Evolutionary conservation across 2,888 invertebrate genomes (phyloP).

Genomic region (Acrocera orbiculus): DNA sequence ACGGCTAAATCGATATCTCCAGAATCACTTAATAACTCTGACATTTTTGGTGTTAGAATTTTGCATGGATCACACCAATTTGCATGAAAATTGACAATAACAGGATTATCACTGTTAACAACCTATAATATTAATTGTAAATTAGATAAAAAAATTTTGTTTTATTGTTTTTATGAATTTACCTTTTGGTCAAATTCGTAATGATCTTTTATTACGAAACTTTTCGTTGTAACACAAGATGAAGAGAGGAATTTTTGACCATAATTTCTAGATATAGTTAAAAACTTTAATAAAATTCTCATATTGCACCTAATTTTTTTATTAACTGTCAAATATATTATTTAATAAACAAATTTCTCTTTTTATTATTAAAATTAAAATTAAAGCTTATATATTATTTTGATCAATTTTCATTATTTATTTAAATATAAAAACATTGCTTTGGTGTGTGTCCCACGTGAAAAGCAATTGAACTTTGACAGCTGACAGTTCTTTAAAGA

Average conservation of each 20-base stretch:
- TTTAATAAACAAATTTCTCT: no score
- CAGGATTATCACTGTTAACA: constrained; percentile 66
- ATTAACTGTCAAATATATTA: no score
- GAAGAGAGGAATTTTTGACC: constrained; percentile 13
- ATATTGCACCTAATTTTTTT: no score
- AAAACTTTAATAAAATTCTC: no score
- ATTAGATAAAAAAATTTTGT: background rate
- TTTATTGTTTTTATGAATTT: constrained; percentile 11
- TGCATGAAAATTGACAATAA: constrained; percentile 82
- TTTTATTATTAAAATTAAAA: no score
- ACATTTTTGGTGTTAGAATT: constrained; percentile 66
- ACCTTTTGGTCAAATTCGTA: constrained; percentile 63
- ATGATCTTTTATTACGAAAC: constrained; percentile 47
- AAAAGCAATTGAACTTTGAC: no score
- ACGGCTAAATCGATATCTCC: constrained; percentile 59
- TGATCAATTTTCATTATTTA: no score
- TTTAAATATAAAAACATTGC: no score
- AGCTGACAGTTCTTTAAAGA: no score
- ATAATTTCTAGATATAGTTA: no score
- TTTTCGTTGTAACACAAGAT: constrained; percentile 15
- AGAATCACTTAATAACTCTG: constrained; percentile 54
- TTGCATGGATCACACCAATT: constrained; percentile 86
- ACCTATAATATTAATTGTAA: constrained; percentile 32
- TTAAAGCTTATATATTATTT: no score
- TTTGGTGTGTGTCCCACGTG: no score